Evolutionary conservation across 1,140 invertebrate genomes (phyloP).

Genomic region (Conus ventricosus): DNA sequence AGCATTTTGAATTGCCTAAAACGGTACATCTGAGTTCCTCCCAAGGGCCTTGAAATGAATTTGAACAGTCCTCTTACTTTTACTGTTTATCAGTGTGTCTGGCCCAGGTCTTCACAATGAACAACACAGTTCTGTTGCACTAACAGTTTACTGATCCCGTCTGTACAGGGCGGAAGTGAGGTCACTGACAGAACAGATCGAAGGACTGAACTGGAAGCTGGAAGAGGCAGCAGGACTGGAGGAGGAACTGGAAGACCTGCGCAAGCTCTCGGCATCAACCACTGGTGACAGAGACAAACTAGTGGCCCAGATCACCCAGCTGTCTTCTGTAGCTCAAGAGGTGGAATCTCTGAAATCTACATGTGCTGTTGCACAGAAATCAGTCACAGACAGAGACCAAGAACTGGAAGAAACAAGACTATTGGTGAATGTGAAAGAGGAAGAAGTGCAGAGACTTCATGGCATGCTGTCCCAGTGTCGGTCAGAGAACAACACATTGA

Average conservation of each 20-base stretch:
- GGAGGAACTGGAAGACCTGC: slow-evolving; percentile 60
- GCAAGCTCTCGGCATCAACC: slow-evolving; percentile 40
- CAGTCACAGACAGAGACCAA: slow-evolving; percentile 19
- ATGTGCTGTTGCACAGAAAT: slow-evolving; percentile 2
- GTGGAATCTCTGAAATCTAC: slow-evolving; percentile 33
- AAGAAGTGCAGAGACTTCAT: slow-evolving; percentile 25
- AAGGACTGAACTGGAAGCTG: slow-evolving; percentile 65
- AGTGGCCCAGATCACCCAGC: slow-evolving; percentile 22
- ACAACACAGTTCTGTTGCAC: too few species aligned
- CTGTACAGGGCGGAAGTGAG: slow-evolving; percentile 50
- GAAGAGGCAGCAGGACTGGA: slow-evolving; percentile 62
- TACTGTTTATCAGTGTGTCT: not conserved
- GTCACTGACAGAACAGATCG: slow-evolving; percentile 58
- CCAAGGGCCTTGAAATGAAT: too few species aligned
- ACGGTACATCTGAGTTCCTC: too few species aligned
- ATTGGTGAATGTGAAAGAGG: slow-evolving; percentile 24
- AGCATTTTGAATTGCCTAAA: too few species aligned
- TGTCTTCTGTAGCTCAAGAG: slow-evolving; percentile 22
- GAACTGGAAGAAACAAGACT: slow-evolving; percentile 42
- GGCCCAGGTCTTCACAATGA: not conserved
- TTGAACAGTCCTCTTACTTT: not conserved
- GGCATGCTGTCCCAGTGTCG: not conserved
- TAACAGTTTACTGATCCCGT: not conserved
- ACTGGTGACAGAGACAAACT: slow-evolving; percentile 31
- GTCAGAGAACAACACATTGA: slow-evolving; percentile 24